Base-by-base conservation (phyloP, 2,888 invertebrate genomes). In the Clanis bilineata region DNA sequence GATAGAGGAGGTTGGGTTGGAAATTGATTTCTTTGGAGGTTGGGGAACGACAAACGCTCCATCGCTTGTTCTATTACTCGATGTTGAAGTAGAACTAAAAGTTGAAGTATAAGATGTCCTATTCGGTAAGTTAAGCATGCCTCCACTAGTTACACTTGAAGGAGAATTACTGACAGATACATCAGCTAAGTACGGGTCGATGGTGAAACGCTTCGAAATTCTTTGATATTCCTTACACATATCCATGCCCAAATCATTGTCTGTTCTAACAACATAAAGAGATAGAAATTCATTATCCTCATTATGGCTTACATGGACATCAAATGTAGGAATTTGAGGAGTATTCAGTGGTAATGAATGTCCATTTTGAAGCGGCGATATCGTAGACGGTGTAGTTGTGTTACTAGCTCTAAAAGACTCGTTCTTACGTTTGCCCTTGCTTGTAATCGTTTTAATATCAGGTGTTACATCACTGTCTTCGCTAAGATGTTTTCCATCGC, bases 41-140 rank as follows among this genome's bases (percentile, higher is more conserved):
- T 88, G 92, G 0, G 93, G 93, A 0, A 93, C 92, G 0, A 92
- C 88, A 58, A 93, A 93, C 3, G 85, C 81, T 0, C 93, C 93
- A 60, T 93, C 93, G 57, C 90, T 92, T 0, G 93, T 93, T 41
- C 93, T 74, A 57, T 85, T 92, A 59, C 91, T 91, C 0, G 80
- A 77, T 0, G 86, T 81, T 0, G 92, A 90, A 7, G 85, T 81
- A 0, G 92, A 89, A 62, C 90, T 89, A 1, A 86, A 82, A 1
- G 88, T 88, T 0, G 93, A 92, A 1, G 86, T 88, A 58, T 89
- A 92, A 1, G 92, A 93, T 0, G 83, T 82, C 67, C 89, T 85
- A 62, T 88, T 89, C 0, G 87, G 89, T 44, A 92, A 68, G 61
- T 86, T 88, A 0, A 92, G 80, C 85, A 90, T 82, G 0, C 88